These are phyloP conservation scores for Polypedilum pembai DNA, from an alignment of 1,140 invertebrate genomes.

Conservation along the genomic window DNA sequence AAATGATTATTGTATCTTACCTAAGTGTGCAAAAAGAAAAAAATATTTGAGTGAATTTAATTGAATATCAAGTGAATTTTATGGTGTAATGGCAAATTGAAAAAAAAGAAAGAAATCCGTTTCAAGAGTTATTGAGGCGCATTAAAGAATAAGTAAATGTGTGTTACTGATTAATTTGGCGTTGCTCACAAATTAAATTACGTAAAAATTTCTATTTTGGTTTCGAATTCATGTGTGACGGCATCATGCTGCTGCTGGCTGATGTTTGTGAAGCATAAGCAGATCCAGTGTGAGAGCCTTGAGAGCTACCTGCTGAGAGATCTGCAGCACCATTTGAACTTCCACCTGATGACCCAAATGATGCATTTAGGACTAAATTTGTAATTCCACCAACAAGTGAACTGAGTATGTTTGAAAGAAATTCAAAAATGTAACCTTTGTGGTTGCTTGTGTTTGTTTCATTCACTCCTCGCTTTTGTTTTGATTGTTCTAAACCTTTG, in stretches of 20 bases:
- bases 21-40: too few relatives aligned
- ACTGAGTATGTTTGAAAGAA: constrained; percentile 39
- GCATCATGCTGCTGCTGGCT: background rate
- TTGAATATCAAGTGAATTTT: too few relatives aligned
- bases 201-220: background rate
- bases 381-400: constrained; percentile 39
- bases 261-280: background rate
- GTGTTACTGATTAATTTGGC: too few relatives aligned
- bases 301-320: constrained; percentile 24
- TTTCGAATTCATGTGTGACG: background rate
- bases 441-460: constrained; percentile 30
- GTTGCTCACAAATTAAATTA: too few relatives aligned
- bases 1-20: too few relatives aligned
- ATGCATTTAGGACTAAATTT: constrained; percentile 39
- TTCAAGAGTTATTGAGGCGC: too few relatives aligned
- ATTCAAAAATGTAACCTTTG: constrained; percentile 35
- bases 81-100: too few relatives aligned
- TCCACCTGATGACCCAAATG: constrained; percentile 38
- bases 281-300: background rate
- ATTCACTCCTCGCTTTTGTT: constrained; percentile 33
- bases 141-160: too few relatives aligned
- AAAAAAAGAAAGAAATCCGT: too few relatives aligned
- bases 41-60: too few relatives aligned
- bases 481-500: constrained; percentile 38
- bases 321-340: constrained; percentile 36